Evolutionary conservation across 2,888 invertebrate genomes (phyloP).

Genomic region (Alviniconcha strummeri): DNA sequence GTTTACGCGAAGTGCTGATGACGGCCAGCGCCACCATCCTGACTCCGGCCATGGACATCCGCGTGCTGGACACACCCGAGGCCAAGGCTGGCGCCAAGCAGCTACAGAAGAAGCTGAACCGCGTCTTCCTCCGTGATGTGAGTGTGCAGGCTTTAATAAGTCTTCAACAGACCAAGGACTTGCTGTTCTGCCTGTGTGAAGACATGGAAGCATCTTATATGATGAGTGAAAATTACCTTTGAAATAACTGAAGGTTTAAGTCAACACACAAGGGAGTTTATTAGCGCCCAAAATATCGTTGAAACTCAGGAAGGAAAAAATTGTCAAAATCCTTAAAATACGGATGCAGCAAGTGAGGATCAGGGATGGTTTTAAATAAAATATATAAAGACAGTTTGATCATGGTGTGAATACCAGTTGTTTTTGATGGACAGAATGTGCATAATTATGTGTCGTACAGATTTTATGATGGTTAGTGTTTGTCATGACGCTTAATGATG

Average conservation of each 20-base stretch:
- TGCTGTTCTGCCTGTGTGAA: not conserved
- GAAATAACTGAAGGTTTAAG: not conserved
- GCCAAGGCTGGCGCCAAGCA: conserved; percentile 78
- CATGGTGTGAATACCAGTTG: too few species aligned
- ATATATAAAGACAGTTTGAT: too few species aligned
- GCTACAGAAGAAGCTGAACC: conserved; percentile 83
- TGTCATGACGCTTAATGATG: too few species aligned
- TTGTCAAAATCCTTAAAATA: too few species aligned
- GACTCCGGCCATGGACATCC: conserved; percentile 97
- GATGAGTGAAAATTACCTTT: not conserved
- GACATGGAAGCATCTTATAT: not conserved
- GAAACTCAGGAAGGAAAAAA: too few species aligned
- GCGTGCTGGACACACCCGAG: conserved; percentile 78
- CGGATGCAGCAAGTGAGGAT: too few species aligned
- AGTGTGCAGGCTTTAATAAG: not conserved
- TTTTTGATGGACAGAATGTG: too few species aligned
- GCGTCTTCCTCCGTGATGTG: conserved; percentile 84
- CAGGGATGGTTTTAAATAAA: too few species aligned
- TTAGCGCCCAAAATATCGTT: too few species aligned
- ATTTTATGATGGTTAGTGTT: too few species aligned
- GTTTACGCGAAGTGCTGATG: conserved; percentile 97
- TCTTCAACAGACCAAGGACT: not conserved
- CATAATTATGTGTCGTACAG: too few species aligned
- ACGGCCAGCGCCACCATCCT: conserved; percentile 92
- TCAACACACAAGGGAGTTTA: too few species aligned